phyloP scores from a whole-genome alignment of 92 coral and sea anemone genomes.

The Parazoanthus atlanticus region DNA sequence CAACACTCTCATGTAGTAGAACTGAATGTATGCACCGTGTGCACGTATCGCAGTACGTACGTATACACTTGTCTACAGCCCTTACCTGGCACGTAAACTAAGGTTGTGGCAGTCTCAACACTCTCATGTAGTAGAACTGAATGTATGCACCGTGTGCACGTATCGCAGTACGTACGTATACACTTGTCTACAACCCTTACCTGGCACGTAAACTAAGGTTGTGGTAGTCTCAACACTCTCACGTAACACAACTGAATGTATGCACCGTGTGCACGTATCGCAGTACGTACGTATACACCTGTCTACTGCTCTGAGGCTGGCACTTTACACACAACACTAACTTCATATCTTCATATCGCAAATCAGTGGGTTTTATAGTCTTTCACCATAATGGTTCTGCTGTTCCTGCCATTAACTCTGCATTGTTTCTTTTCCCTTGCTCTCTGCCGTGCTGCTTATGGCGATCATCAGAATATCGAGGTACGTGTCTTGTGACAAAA shows the following conservation, averaged over 20 bases:
- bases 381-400: not conserved
- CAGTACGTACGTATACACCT: not conserved
- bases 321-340: no score
- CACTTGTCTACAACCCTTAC: not conserved
- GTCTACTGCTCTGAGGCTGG: no score
- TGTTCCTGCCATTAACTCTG: not conserved
- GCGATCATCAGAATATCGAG: constrained; percentile 17
- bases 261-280: not conserved
- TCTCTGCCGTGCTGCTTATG: constrained; percentile 16
- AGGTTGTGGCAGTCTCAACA: not conserved
- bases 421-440: not conserved
- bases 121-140: not conserved
- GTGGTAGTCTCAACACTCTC: no score
- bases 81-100: not conserved
- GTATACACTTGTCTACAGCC: not conserved
- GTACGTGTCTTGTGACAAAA: not conserved
- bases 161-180: not conserved
- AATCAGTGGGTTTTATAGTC: not conserved
- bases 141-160: not conserved
- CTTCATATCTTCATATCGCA: not conserved
- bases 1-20: not conserved
- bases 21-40: not conserved
- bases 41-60: not conserved
- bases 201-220: not conserved
- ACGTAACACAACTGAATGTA: not conserved